Base-by-base conservation (phyloP, 1,140 invertebrate genomes). In the Penaeus vannamei region DNA sequence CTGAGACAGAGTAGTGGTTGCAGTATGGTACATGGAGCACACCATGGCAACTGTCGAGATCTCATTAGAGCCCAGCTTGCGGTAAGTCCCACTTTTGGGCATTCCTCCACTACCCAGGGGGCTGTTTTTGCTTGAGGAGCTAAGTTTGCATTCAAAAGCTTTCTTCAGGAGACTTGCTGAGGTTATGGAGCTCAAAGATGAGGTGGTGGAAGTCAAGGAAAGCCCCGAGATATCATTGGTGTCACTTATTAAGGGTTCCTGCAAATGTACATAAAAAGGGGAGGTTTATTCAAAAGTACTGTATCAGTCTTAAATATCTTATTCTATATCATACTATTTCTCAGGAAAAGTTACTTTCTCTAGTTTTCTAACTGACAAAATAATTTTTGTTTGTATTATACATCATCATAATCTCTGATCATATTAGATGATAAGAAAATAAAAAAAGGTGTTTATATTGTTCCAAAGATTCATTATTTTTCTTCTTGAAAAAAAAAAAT, bases 11-110 rank as follows among this genome's bases (percentile, higher is more conserved):
- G 98, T 98, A 87, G 95, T 95, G 79, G 99, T 93, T 19, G 97
- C 96, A 17, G 96, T 97, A 93, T 98, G 96, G 93, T 98, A 99
- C 92, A 99, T 95, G 10, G 96, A 96, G 93, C 98, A 99, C 46
- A 98, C 96, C 12, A 97, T 93, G 26, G 96, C 95, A 84, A 98
- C 95, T 93, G 96, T 95, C 80, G 96, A 96, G 36, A 96, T 95
- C 91, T 98, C 96, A 1, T 95, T 95, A 92, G 96, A 96, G 26
- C 96, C 97, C 26, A 98, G 92, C 92, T 96, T 96, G 29, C 95
- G 83, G 53, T 53, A 53, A 69, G 85, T 90, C 87, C 92, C 91
- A 92, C 93, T 72, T 87, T 91, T 90, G 60, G 81, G 64, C 26
- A 84, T 8, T 29, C 80, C 79, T n/a, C 87, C 91, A 91, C 62